A percentile compares a stretch with the other conserved stretches of the same genome.
These are phyloP conservation scores for Lutjanus campechanus DNA, from an alignment of 2,797 vertebrate genomes.

Conservation along the genomic window DNA sequence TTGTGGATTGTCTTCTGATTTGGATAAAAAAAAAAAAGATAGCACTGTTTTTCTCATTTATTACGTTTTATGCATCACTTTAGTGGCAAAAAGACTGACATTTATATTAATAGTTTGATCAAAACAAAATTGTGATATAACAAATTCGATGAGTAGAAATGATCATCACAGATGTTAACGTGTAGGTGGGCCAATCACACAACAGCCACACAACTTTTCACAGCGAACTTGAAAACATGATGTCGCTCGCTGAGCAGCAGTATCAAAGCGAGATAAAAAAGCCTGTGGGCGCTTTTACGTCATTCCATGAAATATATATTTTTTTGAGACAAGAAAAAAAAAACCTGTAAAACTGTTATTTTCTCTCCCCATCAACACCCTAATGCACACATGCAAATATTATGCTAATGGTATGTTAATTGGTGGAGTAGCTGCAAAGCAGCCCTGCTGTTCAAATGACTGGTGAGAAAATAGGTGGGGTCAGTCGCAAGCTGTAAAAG, in stretches of 20 bases:
- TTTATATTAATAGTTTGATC: conserved; percentile 30
- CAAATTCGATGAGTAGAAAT: conserved; percentile 19
- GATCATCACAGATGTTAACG: conserved; percentile 61
- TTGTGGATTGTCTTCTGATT: background rate
- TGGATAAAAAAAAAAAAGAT: background rate
- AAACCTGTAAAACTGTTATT: conserved; percentile 82
- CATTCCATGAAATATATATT: conserved; percentile 67
- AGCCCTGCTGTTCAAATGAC: conserved; percentile 89
- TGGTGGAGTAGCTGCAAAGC: conserved; percentile 86
- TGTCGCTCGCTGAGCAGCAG: conserved; percentile 49
- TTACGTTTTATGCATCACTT: background rate
- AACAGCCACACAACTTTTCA: conserved; percentile 63
- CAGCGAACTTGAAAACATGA: conserved; percentile 72
- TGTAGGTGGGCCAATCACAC: conserved; percentile 67
- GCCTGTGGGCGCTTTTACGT: conserved; percentile 75
- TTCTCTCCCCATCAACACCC: conserved; percentile 89
- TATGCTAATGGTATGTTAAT: conserved; percentile 91
- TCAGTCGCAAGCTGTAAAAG: conserved; percentile 89
- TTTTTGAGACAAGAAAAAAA: conserved; percentile 58
- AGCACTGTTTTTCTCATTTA: background rate
- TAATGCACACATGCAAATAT: conserved; percentile 90
- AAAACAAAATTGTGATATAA: conserved; percentile 29
- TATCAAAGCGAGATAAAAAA: conserved; percentile 69
- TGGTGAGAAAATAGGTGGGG: conserved; percentile 89
- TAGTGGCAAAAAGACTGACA: conserved; percentile 25